Percentiles rank a stretch among this genome's conserved stretches.
These are phyloP conservation scores for Drosophila prosaltans DNA, from an alignment of 1,140 invertebrate genomes.

Conservation along the genomic window DNA sequence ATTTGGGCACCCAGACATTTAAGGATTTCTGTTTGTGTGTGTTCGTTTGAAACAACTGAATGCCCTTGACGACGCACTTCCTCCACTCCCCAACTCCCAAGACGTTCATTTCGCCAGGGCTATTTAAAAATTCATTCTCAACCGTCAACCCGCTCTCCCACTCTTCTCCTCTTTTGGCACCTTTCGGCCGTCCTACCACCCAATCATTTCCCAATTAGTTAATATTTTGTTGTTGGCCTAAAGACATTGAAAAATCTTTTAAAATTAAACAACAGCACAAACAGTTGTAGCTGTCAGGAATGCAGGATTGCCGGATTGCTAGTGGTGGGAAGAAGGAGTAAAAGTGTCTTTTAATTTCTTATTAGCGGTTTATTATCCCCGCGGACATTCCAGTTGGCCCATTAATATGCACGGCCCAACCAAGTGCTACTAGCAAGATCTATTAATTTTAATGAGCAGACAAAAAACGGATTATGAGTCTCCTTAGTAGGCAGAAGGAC, in stretches of 20 bases:
- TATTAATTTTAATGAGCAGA: slow-evolving; percentile 78
- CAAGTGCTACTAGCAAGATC: slow-evolving; percentile 42
- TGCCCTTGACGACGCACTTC: slow-evolving; percentile 18
- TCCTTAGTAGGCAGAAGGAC: slow-evolving; percentile 38
- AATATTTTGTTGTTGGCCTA: slow-evolving; percentile 57
- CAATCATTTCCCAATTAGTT: slow-evolving; percentile 78
- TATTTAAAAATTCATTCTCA: slow-evolving; percentile 62
- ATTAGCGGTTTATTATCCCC: slow-evolving; percentile 80
- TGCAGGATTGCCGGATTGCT: not conserved
- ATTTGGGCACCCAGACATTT: slow-evolving; percentile 41
- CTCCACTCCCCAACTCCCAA: slow-evolving; percentile 43
- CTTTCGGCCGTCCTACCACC: slow-evolving; percentile 21
- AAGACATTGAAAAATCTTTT: slow-evolving; percentile 59
- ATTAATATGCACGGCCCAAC: slow-evolving; percentile 71
- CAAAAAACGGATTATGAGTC: slow-evolving; percentile 64
- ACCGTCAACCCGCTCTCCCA: slow-evolving; percentile 45
- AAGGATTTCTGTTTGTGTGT: slow-evolving; percentile 18
- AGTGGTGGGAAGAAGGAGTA: slow-evolving; percentile 19
- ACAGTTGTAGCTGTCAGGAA: slow-evolving; percentile 53
- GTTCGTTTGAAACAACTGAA: not conserved
- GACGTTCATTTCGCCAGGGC: slow-evolving; percentile 49
- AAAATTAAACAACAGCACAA: slow-evolving; percentile 52
- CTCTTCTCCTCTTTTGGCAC: slow-evolving; percentile 4
- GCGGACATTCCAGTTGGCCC: slow-evolving; percentile 59
- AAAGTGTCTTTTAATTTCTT: slow-evolving; percentile 81